phyloP scores from a whole-genome alignment of 1,140 invertebrate genomes.

The Drosophila sproati region DNA sequence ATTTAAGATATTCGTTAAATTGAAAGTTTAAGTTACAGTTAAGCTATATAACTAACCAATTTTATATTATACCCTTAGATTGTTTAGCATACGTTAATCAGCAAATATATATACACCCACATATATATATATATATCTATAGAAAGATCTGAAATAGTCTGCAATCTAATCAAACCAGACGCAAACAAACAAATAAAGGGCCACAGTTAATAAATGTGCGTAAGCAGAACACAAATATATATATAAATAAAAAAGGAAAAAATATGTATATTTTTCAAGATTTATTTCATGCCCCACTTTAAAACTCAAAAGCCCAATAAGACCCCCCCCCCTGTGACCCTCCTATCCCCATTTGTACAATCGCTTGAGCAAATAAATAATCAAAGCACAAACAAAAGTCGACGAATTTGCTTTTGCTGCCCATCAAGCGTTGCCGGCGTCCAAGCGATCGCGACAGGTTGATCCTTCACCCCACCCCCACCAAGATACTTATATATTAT shows the following conservation, averaged over 20 bases:
- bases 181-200: constrained; percentile 24
- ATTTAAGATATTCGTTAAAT: constrained; percentile 27
- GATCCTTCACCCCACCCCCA: constrained; percentile 1
- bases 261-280: constrained; percentile 23
- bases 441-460: constrained; percentile 28
- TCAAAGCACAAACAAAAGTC: constrained; percentile 59
- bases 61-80: constrained; percentile 23
- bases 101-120: neutral
- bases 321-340: neutral
- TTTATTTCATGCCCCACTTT: constrained; percentile 60
- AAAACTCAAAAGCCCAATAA: constrained; percentile 25
- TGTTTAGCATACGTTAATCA: constrained; percentile 42
- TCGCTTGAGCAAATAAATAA: constrained; percentile 44
- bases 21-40: constrained; percentile 56
- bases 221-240: constrained; percentile 52
- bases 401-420: constrained; percentile 43
- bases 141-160: constrained; percentile 12
- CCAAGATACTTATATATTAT: neutral
- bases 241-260: neutral
- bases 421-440: constrained; percentile 34
- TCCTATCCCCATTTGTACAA: neutral
- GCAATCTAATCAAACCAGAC: constrained; percentile 30
- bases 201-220: constrained; percentile 55
- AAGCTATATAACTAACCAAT: constrained; percentile 34
- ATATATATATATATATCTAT: neutral